Percentiles rank a stretch among this genome's conserved stretches.
Conservation (phyloP, 2,113 vertebrate species). For the Pterocles orientalis region DNA sequence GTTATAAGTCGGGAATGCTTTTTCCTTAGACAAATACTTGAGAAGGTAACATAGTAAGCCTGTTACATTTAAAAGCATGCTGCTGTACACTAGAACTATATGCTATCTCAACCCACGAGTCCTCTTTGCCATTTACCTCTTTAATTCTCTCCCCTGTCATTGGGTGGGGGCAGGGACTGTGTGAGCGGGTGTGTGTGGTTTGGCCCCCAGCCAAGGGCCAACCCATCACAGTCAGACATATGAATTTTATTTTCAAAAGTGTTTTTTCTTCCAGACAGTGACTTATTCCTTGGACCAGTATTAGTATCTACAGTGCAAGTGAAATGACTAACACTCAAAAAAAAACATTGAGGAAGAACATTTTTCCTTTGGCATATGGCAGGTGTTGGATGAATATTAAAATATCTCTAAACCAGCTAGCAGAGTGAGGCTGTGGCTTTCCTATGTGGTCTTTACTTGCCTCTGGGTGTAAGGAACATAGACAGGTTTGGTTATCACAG, state of each 20-base stretch:
- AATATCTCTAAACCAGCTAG: background rate
- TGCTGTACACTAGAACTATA: background rate
- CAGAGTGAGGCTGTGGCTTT: background rate
- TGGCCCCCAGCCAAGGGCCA: too few relatives aligned
- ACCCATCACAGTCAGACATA: too few relatives aligned
- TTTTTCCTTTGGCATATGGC: background rate
- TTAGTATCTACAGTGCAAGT: background rate
- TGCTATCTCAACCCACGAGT: too few relatives aligned
- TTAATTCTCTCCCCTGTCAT: too few relatives aligned
- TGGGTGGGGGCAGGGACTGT: too few relatives aligned
- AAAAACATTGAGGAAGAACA: background rate
- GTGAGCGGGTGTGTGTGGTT: too few relatives aligned
- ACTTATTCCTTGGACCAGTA: constrained; percentile 1
- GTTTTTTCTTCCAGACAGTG: background rate
- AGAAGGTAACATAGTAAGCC: background rate
- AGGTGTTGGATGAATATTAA: background rate
- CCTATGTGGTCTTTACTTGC: background rate
- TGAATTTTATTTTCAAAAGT: background rate
- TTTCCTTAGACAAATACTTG: background rate
- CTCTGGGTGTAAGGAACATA: background rate
- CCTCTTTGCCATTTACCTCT: too few relatives aligned
- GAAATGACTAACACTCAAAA: background rate
- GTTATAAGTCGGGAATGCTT: background rate
- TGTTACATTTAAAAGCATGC: background rate
- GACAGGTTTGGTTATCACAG: background rate